Evolutionary conservation across 1,140 invertebrate species (phyloP).

Genomic region (Arctopsyche grandis): DNA sequence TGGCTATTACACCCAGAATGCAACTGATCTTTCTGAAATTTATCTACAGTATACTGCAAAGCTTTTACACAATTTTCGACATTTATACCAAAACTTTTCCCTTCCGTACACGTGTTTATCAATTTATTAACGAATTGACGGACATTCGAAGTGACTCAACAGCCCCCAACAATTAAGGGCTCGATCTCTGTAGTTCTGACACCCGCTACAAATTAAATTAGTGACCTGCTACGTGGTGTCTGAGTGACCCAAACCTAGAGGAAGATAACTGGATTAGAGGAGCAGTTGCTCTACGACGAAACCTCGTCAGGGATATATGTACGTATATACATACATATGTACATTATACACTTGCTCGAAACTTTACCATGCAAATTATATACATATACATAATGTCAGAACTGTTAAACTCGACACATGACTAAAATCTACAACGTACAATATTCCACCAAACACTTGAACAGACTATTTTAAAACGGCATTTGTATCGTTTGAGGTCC

Average conservation of each 20-base stretch:
- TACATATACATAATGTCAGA: no score
- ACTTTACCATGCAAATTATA: no score
- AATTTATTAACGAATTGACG: no score
- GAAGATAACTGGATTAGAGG: slow-evolving; percentile 17
- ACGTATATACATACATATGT: not conserved
- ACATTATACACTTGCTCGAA: not conserved
- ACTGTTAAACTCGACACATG: no score
- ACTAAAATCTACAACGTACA: no score
- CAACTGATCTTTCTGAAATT: no score
- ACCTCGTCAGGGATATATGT: not conserved
- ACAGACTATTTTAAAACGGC: no score
- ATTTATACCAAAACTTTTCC: no score
- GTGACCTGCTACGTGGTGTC: slow-evolving; percentile 20
- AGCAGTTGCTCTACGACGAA: not conserved
- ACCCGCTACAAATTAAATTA: slow-evolving; percentile 38
- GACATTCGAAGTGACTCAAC: not conserved
- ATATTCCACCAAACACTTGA: no score
- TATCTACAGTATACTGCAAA: no score
- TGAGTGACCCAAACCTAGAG: not conserved
- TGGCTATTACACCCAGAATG: not conserved
- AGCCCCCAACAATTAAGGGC: not conserved
- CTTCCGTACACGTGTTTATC: no score
- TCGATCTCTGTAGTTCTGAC: not conserved
- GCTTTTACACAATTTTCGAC: no score
- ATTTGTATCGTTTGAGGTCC: not conserved